A percentile compares a stretch with the other conserved stretches of the same genome.
phyloP scores from a whole-genome alignment of 2,888 invertebrate species.

The Pyrrhosoma nymphula region DNA sequence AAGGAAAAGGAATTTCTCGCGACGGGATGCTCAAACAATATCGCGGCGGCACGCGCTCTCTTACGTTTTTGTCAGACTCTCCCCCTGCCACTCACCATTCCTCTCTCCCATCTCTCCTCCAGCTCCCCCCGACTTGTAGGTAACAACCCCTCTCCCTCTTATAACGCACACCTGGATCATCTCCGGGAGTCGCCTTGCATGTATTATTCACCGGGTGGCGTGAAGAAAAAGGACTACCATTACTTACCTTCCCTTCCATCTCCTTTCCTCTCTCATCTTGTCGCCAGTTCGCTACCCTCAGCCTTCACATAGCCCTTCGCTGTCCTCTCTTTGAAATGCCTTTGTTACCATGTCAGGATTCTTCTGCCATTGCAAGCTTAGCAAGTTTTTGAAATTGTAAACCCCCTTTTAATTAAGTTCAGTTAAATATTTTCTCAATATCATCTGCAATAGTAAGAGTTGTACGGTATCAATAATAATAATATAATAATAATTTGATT shows the following conservation, averaged over 20 bases:
- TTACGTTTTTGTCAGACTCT: too few relatives aligned
- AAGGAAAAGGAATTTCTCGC: background rate
- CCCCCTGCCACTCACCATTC: background rate
- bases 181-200: background rate
- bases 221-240: background rate
- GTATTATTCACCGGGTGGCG: background rate
- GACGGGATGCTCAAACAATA: too few relatives aligned
- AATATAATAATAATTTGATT: too few relatives aligned
- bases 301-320: background rate
- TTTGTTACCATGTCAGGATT: background rate
- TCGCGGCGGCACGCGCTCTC: too few relatives aligned
- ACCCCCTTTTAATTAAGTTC: too few relatives aligned
- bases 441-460: too few relatives aligned
- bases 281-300: background rate
- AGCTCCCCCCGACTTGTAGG: background rate
- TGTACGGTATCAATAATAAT: too few relatives aligned
- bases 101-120: background rate
- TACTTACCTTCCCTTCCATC: background rate
- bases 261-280: background rate
- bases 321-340: background rate
- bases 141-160: background rate
- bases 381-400: too few relatives aligned
- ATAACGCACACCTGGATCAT: background rate
- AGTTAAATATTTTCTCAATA: too few relatives aligned
- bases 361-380: too few relatives aligned